Evolutionary conservation across 2,888 invertebrate species (phyloP), one percentile per base, ranked within the genome.

Genomic region (Clitarchus hookeri): DNA sequence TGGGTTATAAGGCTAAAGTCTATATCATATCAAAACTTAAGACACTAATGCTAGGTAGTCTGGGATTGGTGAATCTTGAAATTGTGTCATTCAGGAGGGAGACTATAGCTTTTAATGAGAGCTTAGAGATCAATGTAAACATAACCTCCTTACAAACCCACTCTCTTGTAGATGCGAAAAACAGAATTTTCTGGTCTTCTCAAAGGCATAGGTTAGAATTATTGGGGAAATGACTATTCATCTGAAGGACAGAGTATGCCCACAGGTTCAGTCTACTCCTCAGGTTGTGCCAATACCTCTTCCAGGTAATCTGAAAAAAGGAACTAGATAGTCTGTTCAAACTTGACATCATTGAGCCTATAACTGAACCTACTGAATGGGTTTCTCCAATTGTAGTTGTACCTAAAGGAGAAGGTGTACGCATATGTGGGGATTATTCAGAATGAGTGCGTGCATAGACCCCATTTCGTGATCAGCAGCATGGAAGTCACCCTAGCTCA

Each of bases 371-470:
- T 3, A 90, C 90, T 9, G 90, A 89, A 0, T 91, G 90, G 90
- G 90, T 90, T 86, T 89, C 90, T 19, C 89, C 90, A 0, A 90
- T 91, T 86, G 91, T 91, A 0, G 88, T 90, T 11, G 90, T 89
- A 0, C 89, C 88, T 9, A 90, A 90, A 4, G 86, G 86, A 36
- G 88, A 87, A 23, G 87, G 83, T 23, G 86, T 90, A 23, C 80
- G 90, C 11, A 53, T 90, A 23, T 90, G 90, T 86, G 87, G 88
- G 8, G 90, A 90, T 85, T 89, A 88, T 78, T 90, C 89, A 12
- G 83, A 88, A 65, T 8, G 8, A n/a, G n/a, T 65, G 65, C 16
- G 23, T 65, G 8, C n/a, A 23, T 1, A 65, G 84, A 3, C 12
- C 54, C 12, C 48, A 27, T 27, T 77, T 78, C 8, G 65, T 78